These are phyloP conservation scores for Brachionus asplanchnoidis DNA, from an alignment of 1,140 invertebrate species.

Conservation along the genomic window DNA sequence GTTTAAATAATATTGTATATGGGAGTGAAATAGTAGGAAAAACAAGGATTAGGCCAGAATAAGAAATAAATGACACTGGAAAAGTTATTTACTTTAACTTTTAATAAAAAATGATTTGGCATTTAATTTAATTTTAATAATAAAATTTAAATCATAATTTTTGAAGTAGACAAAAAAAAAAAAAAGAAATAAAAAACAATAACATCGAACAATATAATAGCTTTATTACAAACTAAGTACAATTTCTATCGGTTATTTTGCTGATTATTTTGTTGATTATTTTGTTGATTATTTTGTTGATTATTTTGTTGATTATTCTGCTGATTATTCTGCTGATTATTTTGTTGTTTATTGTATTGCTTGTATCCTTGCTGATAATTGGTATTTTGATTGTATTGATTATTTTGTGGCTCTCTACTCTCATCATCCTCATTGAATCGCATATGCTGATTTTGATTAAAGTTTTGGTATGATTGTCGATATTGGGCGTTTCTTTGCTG, in stretches of 20 bases:
- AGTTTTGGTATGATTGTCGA: background rate
- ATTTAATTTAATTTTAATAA: no score
- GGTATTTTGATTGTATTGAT: background rate
- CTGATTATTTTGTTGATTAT: background rate
- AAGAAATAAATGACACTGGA: no score
- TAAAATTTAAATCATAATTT: background rate
- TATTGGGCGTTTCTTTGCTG: background rate
- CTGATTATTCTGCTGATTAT: background rate
- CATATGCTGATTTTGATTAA: background rate
- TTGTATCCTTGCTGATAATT: background rate
- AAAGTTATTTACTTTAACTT: no score
- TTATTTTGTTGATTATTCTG: background rate
- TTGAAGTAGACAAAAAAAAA: background rate
- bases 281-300: background rate
- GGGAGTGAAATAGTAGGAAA: no score
- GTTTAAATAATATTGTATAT: no score
- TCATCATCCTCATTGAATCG: background rate
- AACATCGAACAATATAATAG: background rate
- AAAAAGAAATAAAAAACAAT: background rate
- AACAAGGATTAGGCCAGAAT: no score
- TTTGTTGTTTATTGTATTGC: background rate
- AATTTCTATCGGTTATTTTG: slow-evolving; percentile 4
- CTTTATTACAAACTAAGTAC: background rate
- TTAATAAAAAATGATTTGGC: no score
- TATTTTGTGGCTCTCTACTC: background rate